Conservation (phyloP, 2,113 vertebrate genomes). For the Brachypteracias leptosomus region DNA sequence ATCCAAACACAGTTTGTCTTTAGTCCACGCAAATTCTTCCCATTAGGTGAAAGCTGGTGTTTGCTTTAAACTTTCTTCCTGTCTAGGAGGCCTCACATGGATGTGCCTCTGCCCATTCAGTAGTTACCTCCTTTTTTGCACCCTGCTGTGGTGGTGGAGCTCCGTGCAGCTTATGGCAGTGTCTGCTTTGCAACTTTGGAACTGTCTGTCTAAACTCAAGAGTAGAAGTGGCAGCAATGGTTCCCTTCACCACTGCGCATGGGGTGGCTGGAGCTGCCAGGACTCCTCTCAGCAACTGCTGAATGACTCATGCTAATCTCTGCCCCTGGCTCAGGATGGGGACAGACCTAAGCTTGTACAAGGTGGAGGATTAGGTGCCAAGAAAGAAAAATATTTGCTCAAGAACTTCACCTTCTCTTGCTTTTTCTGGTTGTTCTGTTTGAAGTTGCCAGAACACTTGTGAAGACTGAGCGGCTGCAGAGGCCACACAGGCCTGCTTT, state of each 20-base stretch:
- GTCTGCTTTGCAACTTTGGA: not conserved
- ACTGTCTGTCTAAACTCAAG: not conserved
- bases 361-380: not conserved
- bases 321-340: not conserved
- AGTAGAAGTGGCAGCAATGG: not conserved
- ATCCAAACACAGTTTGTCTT: not conserved
- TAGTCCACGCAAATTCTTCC: not conserved
- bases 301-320: not conserved
- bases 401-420: not conserved
- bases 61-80: not conserved
- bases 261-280: not conserved
- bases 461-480: not conserved
- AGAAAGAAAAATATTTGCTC: not conserved
- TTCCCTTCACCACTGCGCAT: fast-evolving
- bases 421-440: not conserved
- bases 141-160: not conserved
- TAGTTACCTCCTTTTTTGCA: not conserved
- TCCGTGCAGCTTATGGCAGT: not conserved
- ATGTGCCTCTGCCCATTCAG: not conserved
- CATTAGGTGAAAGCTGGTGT: not conserved
- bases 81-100: not conserved
- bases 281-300: not conserved
- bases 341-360: not conserved
- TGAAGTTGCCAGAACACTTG: not conserved
- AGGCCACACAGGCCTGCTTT: not conserved